A percentile compares a stretch with the other conserved stretches of the same genome.
phyloP scores from a whole-genome alignment of 2,888 invertebrate species.

The Synergus gifuensis region DNA sequence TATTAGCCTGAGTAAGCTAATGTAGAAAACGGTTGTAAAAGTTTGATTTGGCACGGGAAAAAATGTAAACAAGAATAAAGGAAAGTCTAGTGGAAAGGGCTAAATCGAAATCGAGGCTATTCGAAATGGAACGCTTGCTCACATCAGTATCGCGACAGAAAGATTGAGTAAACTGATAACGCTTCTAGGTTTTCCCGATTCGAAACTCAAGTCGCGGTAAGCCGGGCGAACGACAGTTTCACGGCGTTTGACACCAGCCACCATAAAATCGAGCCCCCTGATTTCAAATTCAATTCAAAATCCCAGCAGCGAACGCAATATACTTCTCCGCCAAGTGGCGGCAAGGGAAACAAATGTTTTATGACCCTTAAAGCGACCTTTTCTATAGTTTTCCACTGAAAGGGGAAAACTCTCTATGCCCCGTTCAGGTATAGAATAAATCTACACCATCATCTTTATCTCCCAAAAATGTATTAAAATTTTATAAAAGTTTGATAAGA shows the following conservation, averaged over 20 bases:
- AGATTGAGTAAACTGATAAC: conserved; percentile 61
- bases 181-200: conserved; percentile 46
- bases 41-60: background rate
- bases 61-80: conserved; percentile 6
- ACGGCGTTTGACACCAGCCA: conserved; percentile 67
- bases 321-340: conserved; percentile 56
- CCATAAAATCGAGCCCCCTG: conserved; percentile 73
- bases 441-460: conserved; percentile 11
- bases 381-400: conserved; percentile 58
- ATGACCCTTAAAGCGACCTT: conserved; percentile 72
- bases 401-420: conserved; percentile 37
- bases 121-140: background rate
- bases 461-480: background rate
- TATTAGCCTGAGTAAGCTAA: no score
- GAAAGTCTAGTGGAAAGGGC: background rate
- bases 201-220: conserved; percentile 52
- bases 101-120: conserved; percentile 21
- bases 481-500: no score
- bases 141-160: conserved; percentile 49
- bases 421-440: conserved; percentile 30
- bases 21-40: background rate
- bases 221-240: conserved; percentile 56
- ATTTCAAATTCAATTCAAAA: conserved; percentile 76
- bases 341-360: conserved; percentile 75
- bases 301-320: conserved; percentile 67